These are phyloP conservation scores for Aphelinus certus DNA, from an alignment of 1,140 invertebrate species.

Conservation along the genomic window DNA sequence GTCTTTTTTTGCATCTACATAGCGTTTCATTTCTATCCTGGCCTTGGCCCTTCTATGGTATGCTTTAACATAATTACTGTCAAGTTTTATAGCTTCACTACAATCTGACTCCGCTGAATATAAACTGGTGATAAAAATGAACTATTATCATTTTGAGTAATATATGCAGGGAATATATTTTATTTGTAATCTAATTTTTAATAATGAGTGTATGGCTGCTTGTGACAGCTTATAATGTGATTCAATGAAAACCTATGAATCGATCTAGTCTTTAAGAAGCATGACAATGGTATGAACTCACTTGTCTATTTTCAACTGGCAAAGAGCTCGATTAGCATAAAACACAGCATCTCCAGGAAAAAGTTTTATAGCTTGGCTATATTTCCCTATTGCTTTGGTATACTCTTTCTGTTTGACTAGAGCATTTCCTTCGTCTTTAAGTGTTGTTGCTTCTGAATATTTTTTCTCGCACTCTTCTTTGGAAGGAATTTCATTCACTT, in stretches of 20 bases:
- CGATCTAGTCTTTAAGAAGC: not conserved
- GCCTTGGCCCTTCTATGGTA: slow-evolving; percentile 79
- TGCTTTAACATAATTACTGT: slow-evolving; percentile 82
- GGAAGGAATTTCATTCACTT: slow-evolving; percentile 67
- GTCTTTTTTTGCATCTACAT: slow-evolving; percentile 74
- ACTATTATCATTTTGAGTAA: not conserved
- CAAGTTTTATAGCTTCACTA: slow-evolving; percentile 74
- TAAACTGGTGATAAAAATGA: slow-evolving; percentile 65
- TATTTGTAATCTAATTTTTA: too few species aligned
- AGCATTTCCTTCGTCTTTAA: slow-evolving; percentile 79
- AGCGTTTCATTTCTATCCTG: slow-evolving; percentile 71
- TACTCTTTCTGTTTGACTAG: slow-evolving; percentile 83
- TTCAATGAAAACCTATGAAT: too few species aligned
- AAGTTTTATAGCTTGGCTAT: slow-evolving; percentile 80
- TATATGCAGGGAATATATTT: too few species aligned
- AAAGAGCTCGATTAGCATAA: slow-evolving; percentile 89
- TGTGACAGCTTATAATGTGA: too few species aligned
- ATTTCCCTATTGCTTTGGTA: slow-evolving; percentile 81
- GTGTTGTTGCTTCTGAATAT: slow-evolving; percentile 58
- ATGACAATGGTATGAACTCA: slow-evolving; percentile 61
- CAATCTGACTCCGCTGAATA: slow-evolving; percentile 82
- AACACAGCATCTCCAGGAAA: slow-evolving; percentile 83
- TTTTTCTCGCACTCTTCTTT: slow-evolving; percentile 71
- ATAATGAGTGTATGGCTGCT: too few species aligned
- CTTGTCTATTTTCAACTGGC: slow-evolving; percentile 85